Percentiles rank a stretch among this genome's conserved stretches.
These are phyloP conservation scores for Pseudomyrmex cubaensis DNA, from an alignment of 1,140 invertebrate species.

Conservation along the genomic window DNA sequence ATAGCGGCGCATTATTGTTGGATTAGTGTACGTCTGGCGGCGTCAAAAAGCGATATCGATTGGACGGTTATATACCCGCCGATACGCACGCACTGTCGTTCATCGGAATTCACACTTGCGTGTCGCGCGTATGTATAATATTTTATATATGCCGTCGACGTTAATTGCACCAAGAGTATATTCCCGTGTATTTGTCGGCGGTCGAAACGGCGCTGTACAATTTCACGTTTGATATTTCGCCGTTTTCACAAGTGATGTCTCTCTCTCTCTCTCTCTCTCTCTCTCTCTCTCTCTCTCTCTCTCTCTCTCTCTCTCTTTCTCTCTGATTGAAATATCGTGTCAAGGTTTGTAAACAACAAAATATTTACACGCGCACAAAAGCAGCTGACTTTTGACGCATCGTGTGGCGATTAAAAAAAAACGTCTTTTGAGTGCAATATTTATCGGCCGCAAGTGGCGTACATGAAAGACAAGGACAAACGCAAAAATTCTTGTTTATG, in stretches of 20 bases:
- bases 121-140: background rate
- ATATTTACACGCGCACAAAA: background rate
- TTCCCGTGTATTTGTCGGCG: background rate
- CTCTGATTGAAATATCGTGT: background rate
- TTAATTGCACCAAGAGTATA: constrained; percentile 24
- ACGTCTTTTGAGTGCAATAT: background rate
- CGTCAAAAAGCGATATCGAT: constrained; percentile 51
- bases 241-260: background rate
- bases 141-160: background rate
- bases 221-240: background rate
- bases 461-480: too few species aligned
- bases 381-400: background rate
- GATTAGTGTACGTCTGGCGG: constrained; percentile 42
- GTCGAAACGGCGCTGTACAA: background rate
- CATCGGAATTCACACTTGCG: constrained; percentile 29
- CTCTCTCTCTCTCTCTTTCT: too few species aligned
- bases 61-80: background rate
- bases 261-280: too few species aligned
- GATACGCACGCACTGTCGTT: background rate
- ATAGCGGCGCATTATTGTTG: constrained; percentile 41
- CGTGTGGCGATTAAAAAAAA: constrained; percentile 24
- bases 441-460: background rate
- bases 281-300: background rate
- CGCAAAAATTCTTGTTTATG: too few species aligned
- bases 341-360: background rate